These are phyloP conservation scores for Hippoglossus stenolepis DNA, from an alignment of 2,113 vertebrate species.

Conservation along the genomic window DNA sequence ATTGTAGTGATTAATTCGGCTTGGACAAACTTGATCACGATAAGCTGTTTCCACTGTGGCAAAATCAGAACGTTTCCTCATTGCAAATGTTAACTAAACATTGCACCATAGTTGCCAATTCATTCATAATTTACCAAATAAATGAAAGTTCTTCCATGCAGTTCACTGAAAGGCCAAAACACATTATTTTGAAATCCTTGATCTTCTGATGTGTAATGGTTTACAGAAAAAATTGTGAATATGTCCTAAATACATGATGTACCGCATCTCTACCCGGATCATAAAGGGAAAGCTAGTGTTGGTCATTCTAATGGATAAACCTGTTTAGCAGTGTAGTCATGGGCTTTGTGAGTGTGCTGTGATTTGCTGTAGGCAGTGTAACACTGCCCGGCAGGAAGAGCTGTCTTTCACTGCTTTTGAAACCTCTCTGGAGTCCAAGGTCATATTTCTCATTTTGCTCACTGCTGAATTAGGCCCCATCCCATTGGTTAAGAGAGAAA, in stretches of 20 bases:
- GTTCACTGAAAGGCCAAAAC: neutral
- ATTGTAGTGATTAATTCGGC: too few species aligned
- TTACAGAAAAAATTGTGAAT: neutral
- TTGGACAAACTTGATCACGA: too few species aligned
- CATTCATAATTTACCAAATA: neutral
- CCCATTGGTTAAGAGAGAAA: neutral
- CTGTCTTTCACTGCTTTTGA: conserved; percentile 3
- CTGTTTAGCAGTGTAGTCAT: neutral
- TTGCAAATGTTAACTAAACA: neutral
- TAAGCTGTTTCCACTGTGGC: too few species aligned
- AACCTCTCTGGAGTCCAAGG: conserved; percentile 1
- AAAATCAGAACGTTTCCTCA: neutral
- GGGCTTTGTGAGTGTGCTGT: conserved; percentile 10
- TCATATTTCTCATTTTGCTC: conserved; percentile 6
- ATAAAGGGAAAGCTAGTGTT: neutral
- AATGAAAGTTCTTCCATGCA: neutral
- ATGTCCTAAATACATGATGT: neutral
- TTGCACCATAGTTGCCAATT: neutral
- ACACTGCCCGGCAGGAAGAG: conserved; percentile 1
- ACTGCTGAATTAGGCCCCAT: neutral
- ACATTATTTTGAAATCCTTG: neutral
- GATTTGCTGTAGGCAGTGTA: conserved; percentile 3
- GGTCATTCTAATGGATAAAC: neutral
- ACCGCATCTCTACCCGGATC: neutral
- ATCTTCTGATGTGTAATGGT: neutral